Conservation (phyloP, 2,888 invertebrate species). For the Euproctis similis region DNA sequence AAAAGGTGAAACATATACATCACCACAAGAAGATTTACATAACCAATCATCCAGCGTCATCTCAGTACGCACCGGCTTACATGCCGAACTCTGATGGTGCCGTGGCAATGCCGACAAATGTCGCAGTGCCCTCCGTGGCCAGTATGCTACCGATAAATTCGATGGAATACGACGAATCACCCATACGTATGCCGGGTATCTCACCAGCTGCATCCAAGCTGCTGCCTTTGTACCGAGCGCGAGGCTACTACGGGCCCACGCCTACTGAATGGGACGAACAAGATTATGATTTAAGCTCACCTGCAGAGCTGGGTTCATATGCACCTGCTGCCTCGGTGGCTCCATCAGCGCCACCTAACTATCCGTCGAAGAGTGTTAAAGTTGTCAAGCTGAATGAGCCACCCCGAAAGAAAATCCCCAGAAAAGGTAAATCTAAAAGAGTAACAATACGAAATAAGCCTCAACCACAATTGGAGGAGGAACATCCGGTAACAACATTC, state of each 20-base stretch:
- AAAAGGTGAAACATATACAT: conserved; percentile 73
- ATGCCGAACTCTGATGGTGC: conserved; percentile 60
- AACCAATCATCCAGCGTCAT: conserved; percentile 64
- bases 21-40: conserved; percentile 73
- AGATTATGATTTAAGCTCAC: conserved; percentile 50
- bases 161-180: conserved; percentile 52
- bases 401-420: conserved; percentile 47
- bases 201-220: conserved; percentile 51
- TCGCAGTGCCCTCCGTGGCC: conserved; percentile 48
- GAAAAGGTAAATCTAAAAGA: conserved; percentile 57
- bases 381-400: conserved; percentile 53
- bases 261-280: conserved; percentile 52
- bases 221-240: conserved; percentile 59
- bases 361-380: conserved; percentile 53
- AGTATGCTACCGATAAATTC: conserved; percentile 49
- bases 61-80: conserved; percentile 66
- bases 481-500: conserved; percentile 57
- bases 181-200: conserved; percentile 33
- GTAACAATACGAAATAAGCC: conserved; percentile 39
- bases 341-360: conserved; percentile 28
- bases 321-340: conserved; percentile 38
- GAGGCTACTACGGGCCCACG: conserved; percentile 65
- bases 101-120: conserved; percentile 51
- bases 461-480: conserved; percentile 41
- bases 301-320: conserved; percentile 43